Conservation (phyloP, 2,797 vertebrate species). For the Microcaecilia unicolor region DNA sequence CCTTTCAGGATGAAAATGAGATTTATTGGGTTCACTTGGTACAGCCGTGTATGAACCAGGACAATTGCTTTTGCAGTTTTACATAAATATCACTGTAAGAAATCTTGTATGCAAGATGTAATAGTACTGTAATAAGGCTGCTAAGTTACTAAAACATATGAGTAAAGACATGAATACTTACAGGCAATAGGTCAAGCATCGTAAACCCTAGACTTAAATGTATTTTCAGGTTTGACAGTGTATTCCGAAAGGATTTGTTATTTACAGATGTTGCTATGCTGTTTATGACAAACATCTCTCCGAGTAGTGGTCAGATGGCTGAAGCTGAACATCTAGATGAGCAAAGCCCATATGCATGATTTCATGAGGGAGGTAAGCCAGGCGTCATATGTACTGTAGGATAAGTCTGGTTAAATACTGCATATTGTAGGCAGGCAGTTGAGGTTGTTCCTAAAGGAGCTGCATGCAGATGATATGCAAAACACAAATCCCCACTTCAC, state of each 20-base stretch:
- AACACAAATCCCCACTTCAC: slow-evolving; percentile 37
- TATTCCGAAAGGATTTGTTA: slow-evolving; percentile 24
- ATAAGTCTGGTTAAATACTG: slow-evolving; percentile 47
- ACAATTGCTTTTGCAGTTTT: too few relatives aligned
- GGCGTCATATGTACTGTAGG: slow-evolving; percentile 50
- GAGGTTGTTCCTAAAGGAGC: slow-evolving; percentile 37
- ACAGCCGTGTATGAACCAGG: too few relatives aligned
- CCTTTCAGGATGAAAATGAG: too few relatives aligned
- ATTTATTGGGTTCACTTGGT: too few relatives aligned
- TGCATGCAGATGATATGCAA: slow-evolving; percentile 53
- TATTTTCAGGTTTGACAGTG: slow-evolving; percentile 9
- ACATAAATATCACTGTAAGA: too few relatives aligned
- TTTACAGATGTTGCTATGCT: slow-evolving; percentile 35
- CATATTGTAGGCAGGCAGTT: slow-evolving; percentile 34
- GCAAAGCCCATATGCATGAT: slow-evolving; percentile 37
- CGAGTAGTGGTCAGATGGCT: slow-evolving; percentile 32
- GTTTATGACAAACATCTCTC: slow-evolving; percentile 47
- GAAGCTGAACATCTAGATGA: slow-evolving; percentile 34
- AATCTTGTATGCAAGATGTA: too few relatives aligned
- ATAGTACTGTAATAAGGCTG: too few relatives aligned
- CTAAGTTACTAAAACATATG: too few relatives aligned
- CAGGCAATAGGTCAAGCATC: slow-evolving; percentile 14
- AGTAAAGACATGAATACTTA: slow-evolving; percentile 2
- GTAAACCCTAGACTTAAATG: slow-evolving; percentile 7
- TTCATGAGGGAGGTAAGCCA: slow-evolving; percentile 55